Conservation (phyloP, 64 coral and sea anemone species). For the Montipora efflorescens region DNA sequence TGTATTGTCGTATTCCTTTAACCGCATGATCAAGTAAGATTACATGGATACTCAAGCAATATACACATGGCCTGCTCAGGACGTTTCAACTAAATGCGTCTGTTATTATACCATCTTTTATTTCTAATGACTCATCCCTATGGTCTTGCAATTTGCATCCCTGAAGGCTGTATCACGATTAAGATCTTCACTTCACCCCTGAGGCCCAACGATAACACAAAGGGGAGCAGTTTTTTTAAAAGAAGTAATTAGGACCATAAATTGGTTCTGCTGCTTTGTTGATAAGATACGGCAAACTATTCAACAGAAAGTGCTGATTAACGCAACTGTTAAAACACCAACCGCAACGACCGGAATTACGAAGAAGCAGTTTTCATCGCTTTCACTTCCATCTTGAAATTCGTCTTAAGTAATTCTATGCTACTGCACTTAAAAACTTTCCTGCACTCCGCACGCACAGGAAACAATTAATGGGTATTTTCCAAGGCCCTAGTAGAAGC, state of each 20-base stretch:
- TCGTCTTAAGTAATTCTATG: conserved; percentile 48
- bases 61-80: conserved; percentile 28
- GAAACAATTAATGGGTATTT: conserved; percentile 54
- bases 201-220: conserved; percentile 72
- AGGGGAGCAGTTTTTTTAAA: conserved; percentile 84
- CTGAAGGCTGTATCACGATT: conserved; percentile 28
- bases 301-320: conserved; percentile 55
- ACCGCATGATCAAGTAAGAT: conserved; percentile 56
- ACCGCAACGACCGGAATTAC: conserved; percentile 41
- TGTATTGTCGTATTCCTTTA: conserved; percentile 61
- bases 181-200: conserved; percentile 59
- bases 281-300: conserved; percentile 72
- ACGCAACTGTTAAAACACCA: conserved; percentile 82
- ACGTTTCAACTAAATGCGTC: not conserved
- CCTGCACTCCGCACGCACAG: conserved; percentile 28
- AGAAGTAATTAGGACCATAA: conserved; percentile 89
- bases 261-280: conserved; percentile 74
- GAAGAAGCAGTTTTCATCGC: conserved; percentile 9
- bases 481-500: not conserved
- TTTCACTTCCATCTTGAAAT: conserved; percentile 22
- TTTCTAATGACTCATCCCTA: conserved; percentile 24
- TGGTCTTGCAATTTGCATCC: conserved; percentile 31
- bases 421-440: conserved; percentile 34
- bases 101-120: conserved; percentile 25
- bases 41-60: conserved; percentile 56